Evolutionary conservation across 1,140 invertebrate species (phyloP).

Genomic region (Calliphora vicina): DNA sequence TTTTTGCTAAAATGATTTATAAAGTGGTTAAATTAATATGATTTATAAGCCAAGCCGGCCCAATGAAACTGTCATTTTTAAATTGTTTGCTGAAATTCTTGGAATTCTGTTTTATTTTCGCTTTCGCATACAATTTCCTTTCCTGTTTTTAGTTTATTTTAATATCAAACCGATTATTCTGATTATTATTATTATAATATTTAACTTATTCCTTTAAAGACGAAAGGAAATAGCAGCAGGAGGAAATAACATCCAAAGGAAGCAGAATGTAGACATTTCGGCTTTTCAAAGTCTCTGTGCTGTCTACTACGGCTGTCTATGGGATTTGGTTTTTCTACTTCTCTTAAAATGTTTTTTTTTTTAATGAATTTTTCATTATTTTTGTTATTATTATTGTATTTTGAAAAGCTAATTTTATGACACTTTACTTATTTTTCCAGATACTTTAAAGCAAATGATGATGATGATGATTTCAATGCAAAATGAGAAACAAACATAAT

Average conservation of each 20-base stretch:
- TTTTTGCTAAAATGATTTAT: conserved; percentile 5
- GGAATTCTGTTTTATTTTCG: background rate
- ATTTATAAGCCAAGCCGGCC: background rate
- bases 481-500: no score
- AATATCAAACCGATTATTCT: background rate
- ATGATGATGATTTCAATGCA: no score
- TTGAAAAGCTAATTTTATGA: background rate
- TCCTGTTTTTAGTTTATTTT: background rate
- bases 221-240: background rate
- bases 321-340: background rate
- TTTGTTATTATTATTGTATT: background rate
- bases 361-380: background rate
- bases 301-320: background rate
- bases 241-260: background rate
- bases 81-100: background rate
- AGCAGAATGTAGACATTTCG: background rate
- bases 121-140: background rate
- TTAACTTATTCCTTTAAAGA: background rate
- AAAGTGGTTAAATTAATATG: conserved; percentile 17
- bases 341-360: background rate
- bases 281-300: no score
- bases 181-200: background rate
- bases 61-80: background rate
- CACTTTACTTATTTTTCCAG: background rate
- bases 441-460: background rate